Conservation (phyloP, 2,113 vertebrate species). For the Sinocyclocheilus anophthalmus region DNA sequence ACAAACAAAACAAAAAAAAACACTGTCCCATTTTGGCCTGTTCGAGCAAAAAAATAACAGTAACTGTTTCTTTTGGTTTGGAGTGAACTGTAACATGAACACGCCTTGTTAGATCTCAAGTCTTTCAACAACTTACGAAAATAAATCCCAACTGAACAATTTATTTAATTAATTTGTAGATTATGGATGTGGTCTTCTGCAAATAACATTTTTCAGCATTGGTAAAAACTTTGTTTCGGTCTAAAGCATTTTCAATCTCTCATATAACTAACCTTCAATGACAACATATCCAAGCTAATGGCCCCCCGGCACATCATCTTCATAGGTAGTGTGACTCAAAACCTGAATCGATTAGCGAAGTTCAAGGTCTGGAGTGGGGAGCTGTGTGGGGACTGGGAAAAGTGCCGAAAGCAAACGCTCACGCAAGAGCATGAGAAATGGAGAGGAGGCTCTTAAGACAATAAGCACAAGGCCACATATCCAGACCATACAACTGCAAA, state of each 20-base stretch:
- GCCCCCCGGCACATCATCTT: neutral
- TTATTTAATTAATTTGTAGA: neutral
- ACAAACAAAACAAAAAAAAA: too few species aligned
- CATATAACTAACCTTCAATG: neutral
- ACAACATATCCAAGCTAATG: neutral
- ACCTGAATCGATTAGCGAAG: neutral
- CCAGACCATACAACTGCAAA: neutral
- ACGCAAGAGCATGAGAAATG: neutral
- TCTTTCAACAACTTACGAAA: neutral
- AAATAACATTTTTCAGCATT: neutral
- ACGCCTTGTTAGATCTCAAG: neutral
- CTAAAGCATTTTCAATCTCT: neutral
- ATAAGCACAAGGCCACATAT: neutral
- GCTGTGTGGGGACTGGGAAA: conserved; percentile 5
- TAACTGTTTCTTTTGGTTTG: neutral
- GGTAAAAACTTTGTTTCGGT: neutral
- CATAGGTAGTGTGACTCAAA: neutral
- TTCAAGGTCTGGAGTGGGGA: conserved; percentile 10
- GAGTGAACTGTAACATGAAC: neutral
- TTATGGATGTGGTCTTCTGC: neutral
- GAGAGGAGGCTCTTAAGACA: neutral
- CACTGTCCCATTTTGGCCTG: neutral
- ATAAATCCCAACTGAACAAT: neutral
- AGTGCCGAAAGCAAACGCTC: neutral
- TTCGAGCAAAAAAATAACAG: neutral